Conservation (phyloP, 2,113 vertebrate species). For the Brevimyrus niger region DNA sequence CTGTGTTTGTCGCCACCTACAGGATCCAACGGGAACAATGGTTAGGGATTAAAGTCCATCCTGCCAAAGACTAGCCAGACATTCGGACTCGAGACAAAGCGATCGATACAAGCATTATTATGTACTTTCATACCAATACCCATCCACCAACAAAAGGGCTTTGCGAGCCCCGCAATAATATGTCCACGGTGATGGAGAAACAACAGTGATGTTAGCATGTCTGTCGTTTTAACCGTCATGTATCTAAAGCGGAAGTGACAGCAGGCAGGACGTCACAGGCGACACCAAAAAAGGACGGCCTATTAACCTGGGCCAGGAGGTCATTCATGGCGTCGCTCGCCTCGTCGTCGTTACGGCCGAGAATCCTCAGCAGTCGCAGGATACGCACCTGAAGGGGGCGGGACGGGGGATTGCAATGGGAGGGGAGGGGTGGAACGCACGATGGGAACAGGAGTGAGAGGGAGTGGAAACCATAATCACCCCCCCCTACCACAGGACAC, state of each 20-base stretch:
- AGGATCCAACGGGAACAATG: neutral
- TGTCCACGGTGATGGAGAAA: neutral
- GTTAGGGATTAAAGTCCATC: neutral
- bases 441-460: too few species aligned
- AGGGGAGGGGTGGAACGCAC: neutral
- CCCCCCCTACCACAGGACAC: neutral
- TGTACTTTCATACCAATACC: neutral
- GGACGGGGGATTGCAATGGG: neutral
- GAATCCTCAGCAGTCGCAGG: constrained; percentile 71
- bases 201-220: neutral
- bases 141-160: neutral
- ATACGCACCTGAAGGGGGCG: constrained; percentile 56
- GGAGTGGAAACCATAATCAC: neutral
- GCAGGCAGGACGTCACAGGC: neutral
- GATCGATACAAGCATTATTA: neutral
- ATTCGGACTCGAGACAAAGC: neutral
- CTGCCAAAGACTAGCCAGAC: neutral
- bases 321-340: constrained; percentile 81
- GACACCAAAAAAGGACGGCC: neutral
- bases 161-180: neutral
- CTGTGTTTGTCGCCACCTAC: constrained; percentile 84
- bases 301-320: constrained; percentile 73
- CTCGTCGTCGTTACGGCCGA: constrained; percentile 68
- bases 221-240: neutral
- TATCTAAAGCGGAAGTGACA: neutral